Evolutionary conservation across 1,140 invertebrate species (phyloP), one percentile per base, ranked within the genome.

Genomic region (Macrotrachela quadricornifera): DNA sequence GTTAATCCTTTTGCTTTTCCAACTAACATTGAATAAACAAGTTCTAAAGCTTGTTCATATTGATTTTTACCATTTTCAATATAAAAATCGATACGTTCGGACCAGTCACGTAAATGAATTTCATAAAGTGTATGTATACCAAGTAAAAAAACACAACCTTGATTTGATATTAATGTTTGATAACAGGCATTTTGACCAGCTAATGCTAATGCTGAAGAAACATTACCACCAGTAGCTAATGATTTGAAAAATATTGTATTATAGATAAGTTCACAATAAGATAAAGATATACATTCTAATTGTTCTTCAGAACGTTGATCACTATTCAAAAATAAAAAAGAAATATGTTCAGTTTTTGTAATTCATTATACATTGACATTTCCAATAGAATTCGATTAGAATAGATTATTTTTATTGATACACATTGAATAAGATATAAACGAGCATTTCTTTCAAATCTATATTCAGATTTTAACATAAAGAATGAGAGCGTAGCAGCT

Each of bases 241-340:
- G 79, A 80, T 68, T 94, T 91, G 62, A 91, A 95, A 71, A 88
- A 83, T 59, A 83, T 84, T 30, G 83, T 85, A 36, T 68, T 69
- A 67, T 92, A 94, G 0, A 91, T 83, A 39, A 95, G 73, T 52
- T 83, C 80, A 30, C 21, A 30, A 30, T 30, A 8, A 30, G 21
- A 30, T 30, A 30, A 30, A 4, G 21, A 30, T 30, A 30, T 4
- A 30, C 21, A 30, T 30, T 30, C 21, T 30, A 30, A 30, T 30
- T 30, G 21, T 4, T 30, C 21, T 30, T 30, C 21, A 4, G 21
- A 30, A 30, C 21, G 21, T 30, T 30, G 21, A 30, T 30, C 21
- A 30, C 21, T 30, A 30, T 30, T 4, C 21, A 30, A 30, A 30
- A 8, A 30, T 4, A 30, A 30, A 30, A 2, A 30, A 30, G 8